These are phyloP conservation scores for Morone chrysops DNA, from an alignment of 2,113 vertebrate genomes.

Conservation along the genomic window DNA sequence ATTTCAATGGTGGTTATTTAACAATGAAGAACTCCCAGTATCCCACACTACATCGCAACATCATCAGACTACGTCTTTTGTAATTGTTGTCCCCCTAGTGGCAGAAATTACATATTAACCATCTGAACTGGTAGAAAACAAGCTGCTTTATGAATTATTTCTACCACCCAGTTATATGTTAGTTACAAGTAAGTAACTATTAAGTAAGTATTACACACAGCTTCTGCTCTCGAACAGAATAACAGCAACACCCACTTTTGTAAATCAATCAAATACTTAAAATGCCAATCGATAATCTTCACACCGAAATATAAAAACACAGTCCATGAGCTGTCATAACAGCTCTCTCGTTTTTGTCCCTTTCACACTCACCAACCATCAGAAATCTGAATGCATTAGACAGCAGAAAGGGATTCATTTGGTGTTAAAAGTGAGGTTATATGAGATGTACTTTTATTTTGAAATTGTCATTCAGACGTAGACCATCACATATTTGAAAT, in stretches of 20 bases:
- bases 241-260: background rate
- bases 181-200: too few species aligned
- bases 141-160: background rate
- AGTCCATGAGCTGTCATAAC: background rate
- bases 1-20: too few species aligned
- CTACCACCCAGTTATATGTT: background rate
- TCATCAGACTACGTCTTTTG: too few species aligned
- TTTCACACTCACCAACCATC: accelerated
- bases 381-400: too few species aligned
- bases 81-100: too few species aligned
- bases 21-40: too few species aligned
- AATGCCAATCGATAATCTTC: background rate
- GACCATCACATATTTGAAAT: background rate
- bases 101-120: too few species aligned
- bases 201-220: too few species aligned
- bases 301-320: background rate
- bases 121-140: too few species aligned
- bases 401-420: background rate
- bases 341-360: background rate
- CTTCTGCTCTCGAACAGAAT: background rate
- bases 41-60: too few species aligned
- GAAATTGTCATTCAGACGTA: background rate
- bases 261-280: background rate
- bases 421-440: background rate
- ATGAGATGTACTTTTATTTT: background rate